Evolutionary conservation across 2,888 invertebrate species (phyloP).

Genomic region (Doris montereyensis): DNA sequence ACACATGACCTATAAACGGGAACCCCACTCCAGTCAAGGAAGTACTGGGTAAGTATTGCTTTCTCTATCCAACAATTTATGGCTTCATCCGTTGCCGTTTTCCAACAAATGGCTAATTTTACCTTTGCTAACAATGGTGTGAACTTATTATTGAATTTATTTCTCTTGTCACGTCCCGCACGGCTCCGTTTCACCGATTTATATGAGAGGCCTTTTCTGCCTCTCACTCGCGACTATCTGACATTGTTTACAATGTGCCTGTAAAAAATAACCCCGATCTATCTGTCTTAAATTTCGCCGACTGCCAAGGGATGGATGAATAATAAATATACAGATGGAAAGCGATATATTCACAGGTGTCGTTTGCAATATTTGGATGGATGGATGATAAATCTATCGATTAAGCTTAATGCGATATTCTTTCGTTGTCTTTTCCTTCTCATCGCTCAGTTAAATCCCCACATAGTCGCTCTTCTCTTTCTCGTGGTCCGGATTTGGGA

Average conservation of each 20-base stretch:
- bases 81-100: slow-evolving; percentile 35
- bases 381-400: slow-evolving; percentile 36
- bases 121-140: no score
- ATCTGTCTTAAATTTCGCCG: background rate
- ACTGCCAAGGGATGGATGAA: background rate
- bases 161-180: no score
- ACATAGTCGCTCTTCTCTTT: slow-evolving; percentile 32
- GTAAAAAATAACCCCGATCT: background rate
- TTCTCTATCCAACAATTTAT: slow-evolving; percentile 42
- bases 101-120: background rate
- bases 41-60: slow-evolving; percentile 46
- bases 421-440: background rate
- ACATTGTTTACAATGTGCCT: background rate
- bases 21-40: slow-evolving; percentile 37
- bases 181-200: no score
- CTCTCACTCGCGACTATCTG: background rate
- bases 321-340: background rate
- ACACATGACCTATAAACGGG: slow-evolving; percentile 25
- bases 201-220: background rate
- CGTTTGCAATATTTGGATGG: slow-evolving; percentile 24
- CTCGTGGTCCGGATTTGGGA: background rate
- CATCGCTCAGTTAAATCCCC: no score
- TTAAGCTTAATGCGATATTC: slow-evolving; percentile 20
- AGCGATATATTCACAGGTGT: slow-evolving; percentile 16
- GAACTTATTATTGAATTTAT: no score